Base-by-base conservation (phyloP, 2,113 vertebrate species). In the Suncus etruscus region DNA sequence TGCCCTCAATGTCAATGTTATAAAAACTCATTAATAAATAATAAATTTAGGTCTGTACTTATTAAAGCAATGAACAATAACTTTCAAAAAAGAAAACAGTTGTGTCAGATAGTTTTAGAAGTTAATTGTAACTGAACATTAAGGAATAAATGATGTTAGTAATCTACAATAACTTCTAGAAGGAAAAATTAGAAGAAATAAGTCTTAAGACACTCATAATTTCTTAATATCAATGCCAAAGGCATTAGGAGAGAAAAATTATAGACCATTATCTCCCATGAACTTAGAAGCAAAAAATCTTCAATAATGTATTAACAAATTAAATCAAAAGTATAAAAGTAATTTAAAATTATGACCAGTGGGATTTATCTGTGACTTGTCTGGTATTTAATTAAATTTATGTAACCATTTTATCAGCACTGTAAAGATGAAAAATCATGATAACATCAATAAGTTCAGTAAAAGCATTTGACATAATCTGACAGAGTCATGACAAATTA, bases 321-420 rank as follows among this genome's bases (percentile, higher is more conserved):
- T 68, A 22, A 65, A 65, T 65, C 66, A 29, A 29, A 29, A 68
- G 27, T 68, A n/a, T 29, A 68, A 68, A 68, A n/a, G 25, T 68
- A 68, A 68, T 29, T 68, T 68, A 9, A 68, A 68, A 68, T n/a
- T 29, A 29, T 68, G 66, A 68, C 66, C 66, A 68, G 25, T 12
- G 8, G 66, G 27, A n/a, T n/a, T 65, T 27, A 65, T 25, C 6
- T 27, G 24, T 79, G 31, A 22, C 31, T 39, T 39, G 51, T 22
- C 58, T 54, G 32, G 24, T 31, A 79, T 61, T 61, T 79, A 79
- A 79, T 61, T 79, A 79, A 79, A 61, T 79, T 61, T 79, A 39
- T 61, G 20, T 79, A 39, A 79, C 31, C 31, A 16, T 25, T 61
- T 61, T 1, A 61, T 79, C 6, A 24, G 32, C 31, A 79, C 3